phyloP scores from a whole-genome alignment of 2,888 invertebrate species.

The Cheilosia scutellata region DNA sequence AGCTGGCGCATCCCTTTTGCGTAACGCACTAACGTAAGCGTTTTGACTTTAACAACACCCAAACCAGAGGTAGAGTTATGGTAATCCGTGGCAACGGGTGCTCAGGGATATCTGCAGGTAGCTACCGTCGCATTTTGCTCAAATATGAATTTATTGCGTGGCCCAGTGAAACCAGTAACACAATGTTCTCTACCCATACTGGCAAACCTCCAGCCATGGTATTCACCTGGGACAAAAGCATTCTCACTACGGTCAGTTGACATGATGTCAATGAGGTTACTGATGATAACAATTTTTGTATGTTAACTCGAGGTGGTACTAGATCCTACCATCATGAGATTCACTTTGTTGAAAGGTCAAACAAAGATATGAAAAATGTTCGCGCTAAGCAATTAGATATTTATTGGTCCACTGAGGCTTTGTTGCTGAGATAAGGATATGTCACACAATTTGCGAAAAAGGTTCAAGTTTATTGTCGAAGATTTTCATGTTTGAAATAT shows the following conservation, averaged over 20 bases:
- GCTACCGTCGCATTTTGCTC: constrained; percentile 55
- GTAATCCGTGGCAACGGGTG: constrained; percentile 59
- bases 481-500: neutral
- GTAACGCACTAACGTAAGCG: constrained; percentile 26
- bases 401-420: constrained; percentile 9
- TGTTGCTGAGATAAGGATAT: neutral
- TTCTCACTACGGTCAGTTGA: constrained; percentile 33
- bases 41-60: constrained; percentile 28
- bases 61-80: constrained; percentile 44
- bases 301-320: neutral
- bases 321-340: neutral
- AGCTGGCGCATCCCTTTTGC: constrained; percentile 15
- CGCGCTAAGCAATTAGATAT: constrained; percentile 6
- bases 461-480: neutral
- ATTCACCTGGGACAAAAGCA: constrained; percentile 32
- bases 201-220: constrained; percentile 5
- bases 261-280: constrained; percentile 59
- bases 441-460: neutral
- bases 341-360: neutral
- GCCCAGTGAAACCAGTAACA: constrained; percentile 18
- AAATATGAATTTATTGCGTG: constrained; percentile 71
- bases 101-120: constrained; percentile 68
- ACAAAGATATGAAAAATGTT: constrained; percentile 2
- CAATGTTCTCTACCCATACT: neutral
- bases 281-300: constrained; percentile 49